Percentiles rank a stretch among this genome's conserved stretches.
Conservation (phyloP, 2,888 invertebrate genomes). For the Athalia circularis region DNA sequence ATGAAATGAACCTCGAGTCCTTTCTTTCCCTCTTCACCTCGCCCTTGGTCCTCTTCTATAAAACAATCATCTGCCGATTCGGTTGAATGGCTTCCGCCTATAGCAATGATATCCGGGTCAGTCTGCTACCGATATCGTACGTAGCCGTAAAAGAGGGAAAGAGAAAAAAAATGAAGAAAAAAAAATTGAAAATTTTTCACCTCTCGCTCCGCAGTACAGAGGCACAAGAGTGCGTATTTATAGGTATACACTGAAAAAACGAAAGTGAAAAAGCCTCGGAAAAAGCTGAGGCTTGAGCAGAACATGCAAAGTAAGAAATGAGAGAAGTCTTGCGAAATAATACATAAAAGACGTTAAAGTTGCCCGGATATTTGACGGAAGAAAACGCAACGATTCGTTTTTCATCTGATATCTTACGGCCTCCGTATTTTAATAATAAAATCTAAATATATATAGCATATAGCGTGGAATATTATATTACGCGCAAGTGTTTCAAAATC, state of each 20-base stretch:
- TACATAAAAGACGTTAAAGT: not conserved
- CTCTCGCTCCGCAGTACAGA: not conserved
- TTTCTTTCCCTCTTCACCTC: constrained; percentile 7
- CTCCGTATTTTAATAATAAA: not conserved
- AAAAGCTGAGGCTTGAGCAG: not conserved
- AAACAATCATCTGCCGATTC: constrained; percentile 59
- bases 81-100: constrained; percentile 36
- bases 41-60: constrained; percentile 46
- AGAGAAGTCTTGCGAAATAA: not conserved
- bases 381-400: not conserved
- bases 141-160: not conserved
- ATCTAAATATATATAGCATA: no score
- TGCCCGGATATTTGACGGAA: constrained; percentile 9
- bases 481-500: no score
- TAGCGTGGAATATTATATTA: no score
- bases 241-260: not conserved
- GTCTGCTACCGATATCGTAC: constrained; percentile 22
- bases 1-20: constrained; percentile 33
- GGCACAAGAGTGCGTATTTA: not conserved
- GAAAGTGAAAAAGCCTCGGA: not conserved
- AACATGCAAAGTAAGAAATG: not conserved
- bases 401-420: not conserved
- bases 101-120: constrained; percentile 38
- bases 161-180: not conserved
- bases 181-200: not conserved